Evolutionary conservation across 2,113 vertebrate species (phyloP).

Genomic region (Gobius niger): DNA sequence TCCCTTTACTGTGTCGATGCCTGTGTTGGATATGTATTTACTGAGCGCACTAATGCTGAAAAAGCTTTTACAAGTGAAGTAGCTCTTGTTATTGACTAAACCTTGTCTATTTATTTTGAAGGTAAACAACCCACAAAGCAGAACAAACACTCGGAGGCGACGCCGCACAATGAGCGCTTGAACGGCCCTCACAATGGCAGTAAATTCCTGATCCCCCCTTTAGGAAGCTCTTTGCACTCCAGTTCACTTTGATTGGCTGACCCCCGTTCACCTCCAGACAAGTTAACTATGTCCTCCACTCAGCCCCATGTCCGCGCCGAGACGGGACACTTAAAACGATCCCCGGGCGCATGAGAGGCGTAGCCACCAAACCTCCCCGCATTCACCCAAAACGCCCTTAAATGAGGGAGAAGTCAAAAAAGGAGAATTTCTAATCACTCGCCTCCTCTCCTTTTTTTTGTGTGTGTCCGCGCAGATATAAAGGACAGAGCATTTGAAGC

Average conservation of each 20-base stretch:
- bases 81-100: neutral
- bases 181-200: conserved; percentile 31
- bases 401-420: conserved; percentile 73
- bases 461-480: conserved; percentile 67
- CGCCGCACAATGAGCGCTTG: conserved; percentile 21
- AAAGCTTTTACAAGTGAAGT: neutral
- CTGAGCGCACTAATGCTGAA: neutral
- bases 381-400: conserved; percentile 72
- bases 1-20: neutral
- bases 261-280: conserved; percentile 62
- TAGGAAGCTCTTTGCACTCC: conserved; percentile 37
- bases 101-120: conserved; percentile 32
- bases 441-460: conserved; percentile 67
- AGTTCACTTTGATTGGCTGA: conserved; percentile 54
- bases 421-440: conserved; percentile 76
- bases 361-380: conserved; percentile 72
- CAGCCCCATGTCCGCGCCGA: conserved; percentile 46
- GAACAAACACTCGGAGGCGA: conserved; percentile 31
- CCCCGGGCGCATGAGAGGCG: conserved; percentile 59
- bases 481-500: conserved; percentile 72
- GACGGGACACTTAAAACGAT: conserved; percentile 63
- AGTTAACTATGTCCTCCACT: conserved; percentile 54
- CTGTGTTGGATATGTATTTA: neutral
- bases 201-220: conserved; percentile 31
- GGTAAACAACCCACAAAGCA: conserved; percentile 20